These are phyloP conservation scores for Tridacna crocea DNA, from an alignment of 2,888 invertebrate genomes.

Conservation along the genomic window DNA sequence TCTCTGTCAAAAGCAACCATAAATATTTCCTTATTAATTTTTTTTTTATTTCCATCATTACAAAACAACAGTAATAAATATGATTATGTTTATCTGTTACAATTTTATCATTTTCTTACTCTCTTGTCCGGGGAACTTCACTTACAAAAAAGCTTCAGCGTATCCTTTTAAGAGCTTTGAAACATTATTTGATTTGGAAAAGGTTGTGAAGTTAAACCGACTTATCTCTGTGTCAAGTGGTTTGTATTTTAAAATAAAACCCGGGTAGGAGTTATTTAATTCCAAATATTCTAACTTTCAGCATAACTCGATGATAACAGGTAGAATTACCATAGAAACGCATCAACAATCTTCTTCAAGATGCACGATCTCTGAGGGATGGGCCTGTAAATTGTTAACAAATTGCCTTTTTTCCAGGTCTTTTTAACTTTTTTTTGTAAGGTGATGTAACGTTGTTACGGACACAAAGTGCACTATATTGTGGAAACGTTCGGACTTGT, in stretches of 20 bases:
- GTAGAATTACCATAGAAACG: conserved; percentile 30
- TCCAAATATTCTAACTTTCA: conserved; percentile 13
- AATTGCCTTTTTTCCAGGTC: neutral
- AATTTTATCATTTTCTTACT: neutral
- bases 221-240: conserved; percentile 20
- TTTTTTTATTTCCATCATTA: no score
- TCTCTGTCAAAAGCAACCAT: no score
- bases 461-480: neutral
- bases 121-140: neutral
- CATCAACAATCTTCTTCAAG: conserved; percentile 33
- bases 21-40: no score
- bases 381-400: neutral
- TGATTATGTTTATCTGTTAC: neutral
- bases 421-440: neutral
- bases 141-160: neutral
- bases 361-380: conserved; percentile 7
- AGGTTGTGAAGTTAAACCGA: no score
- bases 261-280: neutral
- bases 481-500: neutral
- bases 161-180: neutral
- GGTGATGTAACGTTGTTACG: neutral
- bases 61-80: no score
- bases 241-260: conserved; percentile 10
- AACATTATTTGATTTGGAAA: no score
- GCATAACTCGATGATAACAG: conserved; percentile 34